Base-by-base conservation (phyloP, 2,797 vertebrate species). In the Eutrigla gurnardus region DNA sequence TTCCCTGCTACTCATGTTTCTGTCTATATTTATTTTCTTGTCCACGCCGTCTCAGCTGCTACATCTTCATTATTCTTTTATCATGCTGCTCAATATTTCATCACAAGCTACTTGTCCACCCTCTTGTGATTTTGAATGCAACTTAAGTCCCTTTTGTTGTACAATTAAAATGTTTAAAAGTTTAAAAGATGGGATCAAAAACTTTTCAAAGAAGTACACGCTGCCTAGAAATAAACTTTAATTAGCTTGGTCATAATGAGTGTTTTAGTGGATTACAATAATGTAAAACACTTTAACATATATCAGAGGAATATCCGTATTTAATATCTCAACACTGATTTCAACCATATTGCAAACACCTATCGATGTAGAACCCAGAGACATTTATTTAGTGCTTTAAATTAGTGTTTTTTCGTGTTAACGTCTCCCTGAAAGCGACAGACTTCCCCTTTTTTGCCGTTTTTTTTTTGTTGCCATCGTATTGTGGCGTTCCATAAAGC, bases 41-140 rank as follows among this genome's bases (percentile, higher is more conserved):
- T 65, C 35, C 52, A n/a, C 49, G 25, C 6, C 37, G 33, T 63
- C 62, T 65, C 11, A 46, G 74, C 70, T 50, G 49, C 43, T 39
- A 32, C 55, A 32, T 46, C n/a, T 65, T 67, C 57, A 65, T 81
- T 25, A 54, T 65, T 82, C 8, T 68, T 88, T 81, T 4, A 58
- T 63, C 3, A 63, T 46, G 18, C 58, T 32, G 32, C 36, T 75
- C 15, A 78, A 45, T 70, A 64, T 79, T 74, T 65, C 2, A 63
- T 67, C 9, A 43, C 10, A 68, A 9, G 14, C 14, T 3, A 68
- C 11, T 64, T 66, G 42, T 62, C 37, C 5, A 60, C 57, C 37
- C 40, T 7, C 49, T 65, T 68, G 43, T 17, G 11, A 54, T 40
- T 75, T 49, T 46, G 7, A 66, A 25, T 50, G 55, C 33, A 35